Base-by-base conservation (phyloP, 2,113 vertebrate genomes). In the Chamaetylas fuelleborni region DNA sequence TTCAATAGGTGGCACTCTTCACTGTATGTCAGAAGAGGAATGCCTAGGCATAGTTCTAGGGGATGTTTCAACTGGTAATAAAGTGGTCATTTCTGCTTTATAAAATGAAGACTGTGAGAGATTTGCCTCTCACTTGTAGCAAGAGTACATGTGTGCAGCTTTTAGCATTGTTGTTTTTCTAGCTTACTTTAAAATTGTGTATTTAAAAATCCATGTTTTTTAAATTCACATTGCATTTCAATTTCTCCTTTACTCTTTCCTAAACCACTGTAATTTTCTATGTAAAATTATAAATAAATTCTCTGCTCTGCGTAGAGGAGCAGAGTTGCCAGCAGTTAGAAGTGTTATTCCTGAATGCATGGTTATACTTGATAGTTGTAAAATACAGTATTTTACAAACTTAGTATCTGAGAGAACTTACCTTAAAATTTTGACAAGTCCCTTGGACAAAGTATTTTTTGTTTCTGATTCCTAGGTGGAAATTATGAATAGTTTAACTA, bases 1-100 rank as follows among this genome's bases (percentile, higher is more conserved):
- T 81, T 97, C 94, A 88, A 13, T 92, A 96, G 96, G 62, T 96
- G 95, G 94, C 95, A 91, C 87, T 92, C 86, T 96, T 92, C 42
- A 33, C 94, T 95, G 50, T 81, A 8, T 42, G n/a, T 95, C 50
- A 72, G 64, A 33, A 25, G n/a, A 54, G 31, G 34, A 70, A 9
- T 57, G 56, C 48, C 19, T 40, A 25, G 48, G 31, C 40, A 33
- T 79, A 18, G 19, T 70, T 76, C 38, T 70, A 34, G 33, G 34
- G 26, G 24, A 26, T 71, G 4, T 69, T 78, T 62, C 16, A 62
- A n/a, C 40, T 81, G 25, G 36, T 85, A 65, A 72, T 89, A 57
- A 74, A 50, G 34, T 76, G 58, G 33, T 56, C 2, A 67, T 81
- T 92, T 81, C 50, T 74, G 23, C 56, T 34, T 18, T 84, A 25